phyloP scores from a whole-genome alignment of 2,797 vertebrate genomes.

The Tragopan temminckii region DNA sequence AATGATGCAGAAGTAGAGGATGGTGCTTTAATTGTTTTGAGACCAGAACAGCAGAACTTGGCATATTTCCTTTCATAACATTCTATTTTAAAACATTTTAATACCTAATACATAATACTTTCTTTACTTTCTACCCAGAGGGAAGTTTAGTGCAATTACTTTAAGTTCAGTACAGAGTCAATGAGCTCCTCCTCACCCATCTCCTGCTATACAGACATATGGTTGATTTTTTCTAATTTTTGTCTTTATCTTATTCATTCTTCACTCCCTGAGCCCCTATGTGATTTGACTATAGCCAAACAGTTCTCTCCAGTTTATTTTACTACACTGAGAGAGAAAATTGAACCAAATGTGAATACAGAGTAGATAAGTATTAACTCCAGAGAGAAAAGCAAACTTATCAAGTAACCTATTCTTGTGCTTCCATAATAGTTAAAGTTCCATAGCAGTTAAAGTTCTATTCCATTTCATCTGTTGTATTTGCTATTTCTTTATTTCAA shows the following conservation, averaged over 20 bases:
- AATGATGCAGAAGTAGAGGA: background rate
- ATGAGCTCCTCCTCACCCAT: background rate
- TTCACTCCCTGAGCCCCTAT: background rate
- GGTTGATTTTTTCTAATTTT: background rate
- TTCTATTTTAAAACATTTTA: background rate
- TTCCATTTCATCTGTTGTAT: background rate
- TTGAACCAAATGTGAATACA: background rate
- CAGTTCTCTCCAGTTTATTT: background rate
- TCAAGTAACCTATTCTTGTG: background rate
- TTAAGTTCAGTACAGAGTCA: background rate
- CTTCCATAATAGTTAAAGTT: background rate
- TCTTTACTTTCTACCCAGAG: background rate
- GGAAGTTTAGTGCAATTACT: background rate
- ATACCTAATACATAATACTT: no score
- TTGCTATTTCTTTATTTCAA: background rate
- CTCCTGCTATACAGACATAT: background rate
- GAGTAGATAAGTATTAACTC: background rate
- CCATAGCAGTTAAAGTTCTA: background rate
- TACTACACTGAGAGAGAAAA: background rate
- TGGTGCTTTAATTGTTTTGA: background rate
- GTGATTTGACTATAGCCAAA: background rate
- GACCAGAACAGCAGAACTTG: background rate
- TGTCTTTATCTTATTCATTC: background rate
- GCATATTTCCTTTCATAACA: background rate
- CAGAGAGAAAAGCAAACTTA: background rate